Percentiles rank a stretch among this genome's conserved stretches.
These are phyloP conservation scores for Archaeoteleia sp. DNA, from an alignment of 2,888 invertebrate genomes.

Conservation along the genomic window DNA sequence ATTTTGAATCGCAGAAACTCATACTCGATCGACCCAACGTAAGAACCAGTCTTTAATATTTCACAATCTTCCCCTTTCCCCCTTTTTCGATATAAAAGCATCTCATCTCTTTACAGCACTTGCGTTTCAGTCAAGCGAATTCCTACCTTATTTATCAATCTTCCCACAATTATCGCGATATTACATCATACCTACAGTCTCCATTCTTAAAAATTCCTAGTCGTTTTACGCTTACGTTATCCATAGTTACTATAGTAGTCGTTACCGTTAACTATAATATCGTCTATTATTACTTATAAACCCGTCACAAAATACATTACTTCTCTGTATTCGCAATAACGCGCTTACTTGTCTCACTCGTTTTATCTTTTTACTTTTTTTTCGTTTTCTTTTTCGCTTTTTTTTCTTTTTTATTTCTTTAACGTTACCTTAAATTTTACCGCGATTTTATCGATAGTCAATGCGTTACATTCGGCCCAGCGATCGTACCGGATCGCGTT, in stretches of 20 bases:
- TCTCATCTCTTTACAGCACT: constrained; percentile 44
- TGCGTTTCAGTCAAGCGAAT: constrained; percentile 39
- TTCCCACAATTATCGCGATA: constrained; percentile 30
- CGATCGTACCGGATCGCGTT: constrained; percentile 31
- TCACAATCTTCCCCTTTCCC: constrained; percentile 7
- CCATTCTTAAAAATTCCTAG: constrained; percentile 43
- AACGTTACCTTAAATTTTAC: constrained; percentile 34
- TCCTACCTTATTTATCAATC: constrained; percentile 40
- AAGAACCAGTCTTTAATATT: constrained; percentile 39
- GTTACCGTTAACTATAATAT: constrained; percentile 60
- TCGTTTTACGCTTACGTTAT: constrained; percentile 57
- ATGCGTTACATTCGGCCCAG: constrained; percentile 34
- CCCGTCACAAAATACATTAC: constrained; percentile 74
- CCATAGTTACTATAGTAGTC: constrained; percentile 55
- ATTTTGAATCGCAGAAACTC: constrained; percentile 46
- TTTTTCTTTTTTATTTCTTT: constrained; percentile 39
- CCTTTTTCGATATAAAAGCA: constrained; percentile 42
- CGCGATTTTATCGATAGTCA: constrained; percentile 53
- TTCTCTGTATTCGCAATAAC: constrained; percentile 55
- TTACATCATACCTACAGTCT: constrained; percentile 9
- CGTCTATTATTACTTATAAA: constrained; percentile 70
- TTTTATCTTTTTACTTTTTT: constrained; percentile 39
- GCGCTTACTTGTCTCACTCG: constrained; percentile 50
- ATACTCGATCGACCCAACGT: constrained; percentile 47
- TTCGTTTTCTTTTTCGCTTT: constrained; percentile 21